phyloP scores from a whole-genome alignment of 1,140 invertebrate species.

The Heliothis subflexa region DNA sequence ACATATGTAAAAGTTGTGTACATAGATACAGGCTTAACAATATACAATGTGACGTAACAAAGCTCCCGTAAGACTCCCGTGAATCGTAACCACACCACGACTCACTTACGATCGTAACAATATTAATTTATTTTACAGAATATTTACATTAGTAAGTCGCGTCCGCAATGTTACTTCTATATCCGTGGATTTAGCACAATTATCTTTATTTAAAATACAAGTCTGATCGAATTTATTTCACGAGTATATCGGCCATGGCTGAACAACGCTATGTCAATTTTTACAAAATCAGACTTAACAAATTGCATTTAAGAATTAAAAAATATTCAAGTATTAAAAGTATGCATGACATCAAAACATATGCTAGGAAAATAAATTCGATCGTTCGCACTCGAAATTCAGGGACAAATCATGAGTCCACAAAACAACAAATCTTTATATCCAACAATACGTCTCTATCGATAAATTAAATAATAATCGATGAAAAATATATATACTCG shows the following conservation, averaged over 20 bases:
- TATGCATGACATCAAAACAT: not conserved
- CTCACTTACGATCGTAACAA: constrained; percentile 51
- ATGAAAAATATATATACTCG: constrained; percentile 42
- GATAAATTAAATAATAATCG: constrained; percentile 57
- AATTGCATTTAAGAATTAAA: constrained; percentile 27
- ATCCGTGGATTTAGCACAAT: constrained; percentile 63
- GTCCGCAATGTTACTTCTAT: constrained; percentile 55
- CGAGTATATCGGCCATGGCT: constrained; percentile 50
- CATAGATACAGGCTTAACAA: constrained; percentile 26
- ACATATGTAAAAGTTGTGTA: constrained; percentile 14
- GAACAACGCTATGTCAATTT: constrained; percentile 25
- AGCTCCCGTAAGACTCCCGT: constrained; percentile 67
- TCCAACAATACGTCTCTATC: constrained; percentile 54
- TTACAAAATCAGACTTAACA: constrained; percentile 33
- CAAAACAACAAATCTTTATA: constrained; percentile 56
- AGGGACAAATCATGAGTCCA: constrained; percentile 44
- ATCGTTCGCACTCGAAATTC: constrained; percentile 19
- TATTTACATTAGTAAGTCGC: constrained; percentile 70
- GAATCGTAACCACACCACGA: constrained; percentile 62
- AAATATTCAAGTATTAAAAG: constrained; percentile 1
- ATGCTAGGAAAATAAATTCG: constrained; percentile 48
- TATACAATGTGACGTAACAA: constrained; percentile 43
- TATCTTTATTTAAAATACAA: constrained; percentile 40
- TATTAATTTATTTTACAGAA: constrained; percentile 74
- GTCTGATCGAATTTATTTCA: constrained; percentile 54